Percentiles rank a stretch among this genome's conserved stretches.
phyloP scores from a whole-genome alignment of 2,113 vertebrate species.

The Bambusicola thoracicus region DNA sequence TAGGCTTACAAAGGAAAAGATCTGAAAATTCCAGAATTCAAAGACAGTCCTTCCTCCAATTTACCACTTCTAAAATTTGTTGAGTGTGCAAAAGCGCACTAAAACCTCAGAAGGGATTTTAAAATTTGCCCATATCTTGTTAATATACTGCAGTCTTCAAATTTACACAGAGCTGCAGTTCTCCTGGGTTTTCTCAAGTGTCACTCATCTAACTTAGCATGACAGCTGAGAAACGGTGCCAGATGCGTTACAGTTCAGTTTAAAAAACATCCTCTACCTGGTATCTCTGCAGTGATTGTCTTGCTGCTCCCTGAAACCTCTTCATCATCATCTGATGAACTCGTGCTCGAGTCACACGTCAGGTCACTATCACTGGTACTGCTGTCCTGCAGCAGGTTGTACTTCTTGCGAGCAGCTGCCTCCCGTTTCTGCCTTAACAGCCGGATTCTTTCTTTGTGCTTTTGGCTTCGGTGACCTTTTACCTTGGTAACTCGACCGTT shows the following conservation, averaged over 20 bases:
- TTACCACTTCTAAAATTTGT: conserved; percentile 37
- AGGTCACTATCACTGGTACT: conserved; percentile 98
- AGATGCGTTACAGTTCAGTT: conserved; percentile 80
- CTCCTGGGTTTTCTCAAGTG: conserved; percentile 74
- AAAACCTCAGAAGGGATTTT: conserved; percentile 58
- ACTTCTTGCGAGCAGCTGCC: conserved; percentile 94
- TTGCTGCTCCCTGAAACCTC: conserved; percentile 94
- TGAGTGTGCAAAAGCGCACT: conserved; percentile 66
- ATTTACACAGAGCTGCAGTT: conserved; percentile 81
- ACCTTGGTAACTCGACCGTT: conserved; percentile 88
- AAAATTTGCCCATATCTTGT: conserved; percentile 36
- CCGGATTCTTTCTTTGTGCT: conserved; percentile 96
- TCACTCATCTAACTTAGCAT: conserved; percentile 76
- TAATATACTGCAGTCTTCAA: conserved; percentile 78
- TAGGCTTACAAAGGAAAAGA: conserved; percentile 55
- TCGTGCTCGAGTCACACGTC: conserved; percentile 93
- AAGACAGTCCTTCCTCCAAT: conserved; percentile 52
- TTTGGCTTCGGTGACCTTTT: conserved; percentile 93
- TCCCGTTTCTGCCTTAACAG: conserved; percentile 94
- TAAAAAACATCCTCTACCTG: conserved; percentile 92
- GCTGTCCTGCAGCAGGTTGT: conserved; percentile 98
- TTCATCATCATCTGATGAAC: conserved; percentile 90
- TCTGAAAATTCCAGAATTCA: conserved; percentile 68
- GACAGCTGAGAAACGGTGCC: conserved; percentile 76
- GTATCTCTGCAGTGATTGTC: conserved; percentile 96